Evolutionary conservation across 1,140 invertebrate species (phyloP).

Genomic region (Meteorus sp.): DNA sequence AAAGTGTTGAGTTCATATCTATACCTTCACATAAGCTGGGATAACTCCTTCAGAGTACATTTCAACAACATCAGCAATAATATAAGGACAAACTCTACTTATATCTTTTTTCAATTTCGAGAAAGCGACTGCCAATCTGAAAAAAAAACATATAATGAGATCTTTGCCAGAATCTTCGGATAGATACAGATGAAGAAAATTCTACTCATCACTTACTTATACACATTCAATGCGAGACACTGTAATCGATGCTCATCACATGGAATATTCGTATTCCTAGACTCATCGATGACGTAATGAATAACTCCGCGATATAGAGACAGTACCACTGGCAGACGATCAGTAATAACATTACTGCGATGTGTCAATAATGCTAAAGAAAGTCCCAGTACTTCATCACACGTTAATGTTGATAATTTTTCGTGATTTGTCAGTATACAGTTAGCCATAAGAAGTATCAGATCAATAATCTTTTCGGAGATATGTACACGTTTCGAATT

Average conservation of each 20-base stretch:
- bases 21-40: slow-evolving; percentile 54
- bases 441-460: slow-evolving; percentile 26
- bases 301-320: slow-evolving; percentile 34
- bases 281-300: slow-evolving; percentile 31
- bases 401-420: slow-evolving; percentile 5
- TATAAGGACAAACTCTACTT: slow-evolving; percentile 10
- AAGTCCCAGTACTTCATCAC: slow-evolving; percentile 29
- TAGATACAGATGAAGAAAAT: background rate
- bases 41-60: slow-evolving; percentile 50
- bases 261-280: slow-evolving; percentile 25
- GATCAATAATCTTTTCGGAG: slow-evolving; percentile 30
- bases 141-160: background rate
- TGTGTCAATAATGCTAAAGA: slow-evolving; percentile 33
- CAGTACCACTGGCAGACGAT: slow-evolving; percentile 40
- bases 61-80: slow-evolving; percentile 44
- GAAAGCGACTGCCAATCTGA: slow-evolving; percentile 6
- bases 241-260: slow-evolving; percentile 25
- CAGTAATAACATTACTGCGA: slow-evolving; percentile 33
- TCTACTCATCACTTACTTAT: slow-evolving; percentile 35
- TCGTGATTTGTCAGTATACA: background rate
- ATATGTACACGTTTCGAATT: slow-evolving; percentile 29
- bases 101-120: slow-evolving; percentile 18
- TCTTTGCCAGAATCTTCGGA: slow-evolving; percentile 5
- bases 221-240: slow-evolving; percentile 35
- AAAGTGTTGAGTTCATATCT: no score